These are phyloP conservation scores for Nettapus auritus DNA, from an alignment of 2,113 vertebrate species.

Conservation along the genomic window DNA sequence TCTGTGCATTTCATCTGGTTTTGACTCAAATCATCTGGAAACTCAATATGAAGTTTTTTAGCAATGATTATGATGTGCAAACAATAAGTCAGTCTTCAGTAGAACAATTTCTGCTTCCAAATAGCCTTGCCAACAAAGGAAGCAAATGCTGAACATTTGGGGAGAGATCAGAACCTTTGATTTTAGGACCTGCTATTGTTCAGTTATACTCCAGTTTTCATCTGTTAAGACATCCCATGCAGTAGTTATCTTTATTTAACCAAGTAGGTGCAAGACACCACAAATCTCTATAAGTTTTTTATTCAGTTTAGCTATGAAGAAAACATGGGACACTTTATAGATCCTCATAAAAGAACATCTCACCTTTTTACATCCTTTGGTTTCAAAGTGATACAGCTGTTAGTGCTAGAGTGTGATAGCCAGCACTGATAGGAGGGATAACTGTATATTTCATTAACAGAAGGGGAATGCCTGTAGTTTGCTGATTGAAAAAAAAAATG, in stretches of 20 bases:
- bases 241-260: neutral
- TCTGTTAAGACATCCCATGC: neutral
- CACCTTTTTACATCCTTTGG: neutral
- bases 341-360: neutral
- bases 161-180: neutral
- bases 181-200: neutral
- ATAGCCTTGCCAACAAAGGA: neutral
- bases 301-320: neutral
- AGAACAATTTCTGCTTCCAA: neutral
- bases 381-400: neutral
- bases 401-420: rapidly evolving
- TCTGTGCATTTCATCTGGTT: neutral
- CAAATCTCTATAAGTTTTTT: neutral
- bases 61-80: neutral
- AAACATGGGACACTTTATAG: neutral
- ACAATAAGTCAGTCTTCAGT: neutral
- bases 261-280: neutral
- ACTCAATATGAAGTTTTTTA: neutral
- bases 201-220: neutral
- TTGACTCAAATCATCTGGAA: slow-evolving; percentile 18
- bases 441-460: neutral
- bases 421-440: neutral
- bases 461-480: neutral
- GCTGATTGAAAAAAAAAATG: neutral
- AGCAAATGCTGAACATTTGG: neutral